Base-by-base conservation (phyloP, 2,888 invertebrate genomes). In the Phortica okadai region DNA sequence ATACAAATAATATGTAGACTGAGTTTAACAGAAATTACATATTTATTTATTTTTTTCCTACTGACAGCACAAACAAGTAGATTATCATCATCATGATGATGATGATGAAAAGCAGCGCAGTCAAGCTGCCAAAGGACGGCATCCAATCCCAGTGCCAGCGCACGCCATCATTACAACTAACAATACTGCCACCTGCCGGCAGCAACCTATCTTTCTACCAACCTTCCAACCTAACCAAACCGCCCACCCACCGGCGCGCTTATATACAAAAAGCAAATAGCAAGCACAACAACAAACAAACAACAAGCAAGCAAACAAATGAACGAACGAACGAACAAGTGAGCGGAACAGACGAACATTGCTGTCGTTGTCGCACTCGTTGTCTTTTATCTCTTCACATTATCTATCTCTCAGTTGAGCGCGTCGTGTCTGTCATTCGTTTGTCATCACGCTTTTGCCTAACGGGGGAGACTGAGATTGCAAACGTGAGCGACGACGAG, bases 371-470 rank as follows among this genome's bases (percentile, higher is more conserved):
- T 74, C 77, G 25, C 73, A 74, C 76, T 76, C 62, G 84, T 79
- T 88, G 88, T 85, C 89, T 87, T 89, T 90, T 90, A 90, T 90
- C 90, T 91, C 86, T 88, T 87, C 82, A 83, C 88, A 91, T 90
- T 90, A 90, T 90, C 91, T 91, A 72, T 72, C 85, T 85, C 87
- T 83, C 84, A 75, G 78, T 74, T 56, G 66, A 76, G 75, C 77
- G 77, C 75, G 82, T 83, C 82, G 87, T 84, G 86, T 84, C 86
- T 89, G 86, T 89, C 89, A 88, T 89, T 89, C 89, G 88, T 89
- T 87, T 88, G 89, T 89, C 89, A 89, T 88, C 89, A 76, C 76
- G 45, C 59, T 25, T 7, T 14, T 8, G n/a, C 33, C 33, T 33
- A 33, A 33, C 33, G 33, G 33, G 33, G 33, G 45, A 14, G 45